Base-by-base conservation (phyloP, 2,888 invertebrate genomes). In the Anodontia alba region DNA sequence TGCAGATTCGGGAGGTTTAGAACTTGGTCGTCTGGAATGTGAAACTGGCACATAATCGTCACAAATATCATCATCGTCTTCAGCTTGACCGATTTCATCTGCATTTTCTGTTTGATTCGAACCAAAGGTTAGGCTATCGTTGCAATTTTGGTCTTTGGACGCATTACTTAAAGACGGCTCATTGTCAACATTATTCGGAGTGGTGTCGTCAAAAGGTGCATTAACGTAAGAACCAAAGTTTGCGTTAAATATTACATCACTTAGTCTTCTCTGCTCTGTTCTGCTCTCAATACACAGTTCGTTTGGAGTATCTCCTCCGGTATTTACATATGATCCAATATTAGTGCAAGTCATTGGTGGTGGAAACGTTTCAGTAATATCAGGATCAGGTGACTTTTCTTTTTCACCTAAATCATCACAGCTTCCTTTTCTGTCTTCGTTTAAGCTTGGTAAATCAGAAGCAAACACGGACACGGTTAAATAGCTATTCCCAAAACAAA, bases 401-500 rank as follows among this genome's bases (percentile, higher is more conserved):
- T 42, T 38, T 43, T 26, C 42, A 42, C 12, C 17, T 42, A 43
- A 42, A 42, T 73, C 62, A 17, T 68, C 70, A 17, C 77, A 72
- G 68, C 82, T 85, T 66, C 81, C 81, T 38, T 85, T 83, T 38
- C 79, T 82, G 17, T 78, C 78, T 46, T 85, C 67, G 29, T 80
- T 66, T 54, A 80, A 76, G 20, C 36, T 33, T 20, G 33, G 29
- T 12, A 31, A n/a, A n/a, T 31, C 57, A 17, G 54, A 23, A 26
- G 78, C 82, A 26, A 68, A 76, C 38, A 85, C 12, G 0, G 83
- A 80, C 1, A 85, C 72, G 1, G 85, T 85, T 36, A 85, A 57
- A 43, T 80, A 85, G 31, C 72, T 85, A 72, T 85, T 85, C 12
- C 85, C 85, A 33, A 85, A 68, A 49, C 85, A 85, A 42, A 85